These are phyloP conservation scores for Ips nitidus DNA, from an alignment of 1,140 invertebrate genomes.

Conservation along the genomic window DNA sequence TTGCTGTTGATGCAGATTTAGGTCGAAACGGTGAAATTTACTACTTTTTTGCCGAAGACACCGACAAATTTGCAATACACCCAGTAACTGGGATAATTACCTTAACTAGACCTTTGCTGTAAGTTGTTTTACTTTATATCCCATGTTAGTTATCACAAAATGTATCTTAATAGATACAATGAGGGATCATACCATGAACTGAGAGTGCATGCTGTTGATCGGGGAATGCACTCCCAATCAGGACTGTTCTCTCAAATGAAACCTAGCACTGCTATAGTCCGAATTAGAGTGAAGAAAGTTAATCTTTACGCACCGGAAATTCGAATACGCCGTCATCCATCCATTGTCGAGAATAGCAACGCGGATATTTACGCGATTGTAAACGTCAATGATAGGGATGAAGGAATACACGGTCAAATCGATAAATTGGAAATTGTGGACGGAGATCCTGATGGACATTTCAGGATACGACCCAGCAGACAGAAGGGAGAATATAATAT, in stretches of 20 bases:
- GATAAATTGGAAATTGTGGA: constrained; percentile 81
- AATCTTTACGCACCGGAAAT: constrained; percentile 87
- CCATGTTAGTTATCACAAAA: not conserved
- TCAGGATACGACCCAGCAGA: constrained; percentile 67
- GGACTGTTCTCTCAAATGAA: constrained; percentile 53
- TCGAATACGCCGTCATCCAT: constrained; percentile 73
- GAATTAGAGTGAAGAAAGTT: constrained; percentile 78
- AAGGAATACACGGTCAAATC: constrained; percentile 81
- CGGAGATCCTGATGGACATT: constrained; percentile 85
- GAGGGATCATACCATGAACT: constrained; percentile 73
- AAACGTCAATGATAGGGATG: constrained; percentile 78
- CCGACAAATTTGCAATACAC: constrained; percentile 86
- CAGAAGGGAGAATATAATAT: constrained; percentile 73
- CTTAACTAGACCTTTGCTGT: constrained; percentile 76
- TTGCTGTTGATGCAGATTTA: constrained; percentile 91
- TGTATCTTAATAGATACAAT: constrained; percentile 42
- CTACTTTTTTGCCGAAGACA: constrained; percentile 85
- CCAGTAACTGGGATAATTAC: constrained; percentile 88
- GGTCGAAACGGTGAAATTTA: constrained; percentile 95
- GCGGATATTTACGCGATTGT: constrained; percentile 89
- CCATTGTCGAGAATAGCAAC: constrained; percentile 81
- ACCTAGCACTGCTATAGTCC: constrained; percentile 71
- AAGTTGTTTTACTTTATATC: constrained; percentile 37
- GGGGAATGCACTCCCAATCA: constrained; percentile 68
- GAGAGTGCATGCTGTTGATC: constrained; percentile 79